phyloP scores from a whole-genome alignment of 2,797 vertebrate species.

The Poecilia gillii region DNA sequence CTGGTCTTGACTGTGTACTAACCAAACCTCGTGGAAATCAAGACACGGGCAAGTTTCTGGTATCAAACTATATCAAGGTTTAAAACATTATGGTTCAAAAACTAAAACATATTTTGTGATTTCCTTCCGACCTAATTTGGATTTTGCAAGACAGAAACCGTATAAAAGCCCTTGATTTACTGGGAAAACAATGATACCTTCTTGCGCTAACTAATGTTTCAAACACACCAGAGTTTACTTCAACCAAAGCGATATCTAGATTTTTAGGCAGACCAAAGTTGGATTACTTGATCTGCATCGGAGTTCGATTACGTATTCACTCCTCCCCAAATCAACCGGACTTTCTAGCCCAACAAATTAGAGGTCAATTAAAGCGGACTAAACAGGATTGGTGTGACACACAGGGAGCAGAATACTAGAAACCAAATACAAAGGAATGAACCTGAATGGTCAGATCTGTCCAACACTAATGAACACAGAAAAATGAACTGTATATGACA shows the following conservation, averaged over 20 bases:
- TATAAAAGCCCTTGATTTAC: background rate
- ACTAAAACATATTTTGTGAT: background rate
- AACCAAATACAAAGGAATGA: background rate
- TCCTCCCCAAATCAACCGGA: no score
- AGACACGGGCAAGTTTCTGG: background rate
- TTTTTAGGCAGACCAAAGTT: no score
- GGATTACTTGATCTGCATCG: no score
- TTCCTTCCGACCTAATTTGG: background rate
- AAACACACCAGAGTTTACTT: no score
- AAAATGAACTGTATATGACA: background rate
- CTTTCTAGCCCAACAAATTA: no score
- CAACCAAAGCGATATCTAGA: no score
- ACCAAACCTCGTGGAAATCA: background rate
- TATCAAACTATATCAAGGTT: background rate
- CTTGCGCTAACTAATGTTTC: no score
- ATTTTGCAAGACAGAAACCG: background rate
- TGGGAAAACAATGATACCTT: background rate
- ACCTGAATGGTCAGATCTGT: background rate
- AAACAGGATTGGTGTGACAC: background rate
- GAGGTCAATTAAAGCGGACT: no score
- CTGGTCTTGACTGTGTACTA: background rate
- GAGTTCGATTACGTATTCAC: no score
- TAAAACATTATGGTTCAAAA: background rate
- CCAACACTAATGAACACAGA: background rate
- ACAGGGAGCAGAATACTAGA: background rate